Conservation (phyloP, 2,888 invertebrate species). For the Drosophila quinaria region DNA sequence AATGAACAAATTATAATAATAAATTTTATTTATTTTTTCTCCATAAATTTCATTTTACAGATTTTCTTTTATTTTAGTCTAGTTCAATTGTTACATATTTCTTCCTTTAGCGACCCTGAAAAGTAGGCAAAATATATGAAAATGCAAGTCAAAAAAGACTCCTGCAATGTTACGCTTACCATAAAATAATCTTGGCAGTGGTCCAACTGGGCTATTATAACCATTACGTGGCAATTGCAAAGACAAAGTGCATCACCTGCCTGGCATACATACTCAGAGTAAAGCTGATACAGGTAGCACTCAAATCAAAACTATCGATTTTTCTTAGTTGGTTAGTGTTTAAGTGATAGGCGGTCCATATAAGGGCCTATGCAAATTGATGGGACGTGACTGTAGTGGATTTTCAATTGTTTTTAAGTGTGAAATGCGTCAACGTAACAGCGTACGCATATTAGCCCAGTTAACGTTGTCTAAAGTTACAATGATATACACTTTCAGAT, state of each 20-base stretch:
- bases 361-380: slow-evolving; percentile 1
- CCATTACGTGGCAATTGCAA: slow-evolving; percentile 52
- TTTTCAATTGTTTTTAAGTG: slow-evolving; percentile 11
- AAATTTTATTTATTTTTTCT: too few relatives aligned
- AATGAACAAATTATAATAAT: too few relatives aligned
- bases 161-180: slow-evolving; percentile 7
- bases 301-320: slow-evolving; percentile 68
- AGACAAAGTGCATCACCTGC: slow-evolving; percentile 10
- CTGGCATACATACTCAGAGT: slow-evolving; percentile 24
- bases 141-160: slow-evolving; percentile 21
- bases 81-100: not conserved
- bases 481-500: not conserved
- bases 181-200: slow-evolving; percentile 47
- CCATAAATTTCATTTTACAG: not conserved
- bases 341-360: slow-evolving; percentile 10
- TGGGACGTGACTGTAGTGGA: slow-evolving; percentile 49
- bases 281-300: slow-evolving; percentile 26
- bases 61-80: not conserved
- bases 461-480: slow-evolving; percentile 5
- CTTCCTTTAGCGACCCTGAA: slow-evolving; percentile 54
- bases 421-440: slow-evolving; percentile 34
- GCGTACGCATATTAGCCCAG: slow-evolving; percentile 7
- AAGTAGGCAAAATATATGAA: slow-evolving; percentile 49
- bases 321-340: slow-evolving; percentile 34
- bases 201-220: slow-evolving; percentile 64